Evolutionary conservation across 92 coral and sea anemone species (phyloP).

Genomic region (Umimayanthus kanabou): DNA sequence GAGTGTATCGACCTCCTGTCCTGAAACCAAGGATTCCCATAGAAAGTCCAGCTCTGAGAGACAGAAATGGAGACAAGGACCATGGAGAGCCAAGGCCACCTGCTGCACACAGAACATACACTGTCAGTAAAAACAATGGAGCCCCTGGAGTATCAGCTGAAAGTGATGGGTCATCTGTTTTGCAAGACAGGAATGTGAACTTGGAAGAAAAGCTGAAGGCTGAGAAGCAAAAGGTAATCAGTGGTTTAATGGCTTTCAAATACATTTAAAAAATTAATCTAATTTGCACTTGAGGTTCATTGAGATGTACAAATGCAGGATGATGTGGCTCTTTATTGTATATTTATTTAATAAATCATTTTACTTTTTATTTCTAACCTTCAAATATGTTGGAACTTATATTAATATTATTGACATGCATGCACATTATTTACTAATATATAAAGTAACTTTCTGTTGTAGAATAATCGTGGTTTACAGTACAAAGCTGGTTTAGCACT

Average conservation of each 20-base stretch:
- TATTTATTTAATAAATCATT: no score
- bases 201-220: background rate
- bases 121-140: background rate
- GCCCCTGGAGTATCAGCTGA: background rate
- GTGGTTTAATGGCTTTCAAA: no score
- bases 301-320: no score
- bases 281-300: no score
- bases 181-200: background rate
- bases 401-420: no score
- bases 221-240: background rate
- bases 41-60: conserved; percentile 35
- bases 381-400: no score
- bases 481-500: conserved; percentile 70
- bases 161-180: background rate
- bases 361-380: no score
- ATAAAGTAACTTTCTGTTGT: background rate
- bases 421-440: background rate
- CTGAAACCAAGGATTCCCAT: conserved; percentile 34
- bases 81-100: background rate
- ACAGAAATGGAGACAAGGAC: conserved; percentile 2
- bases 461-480: conserved; percentile 59
- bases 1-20: conserved; percentile 26
- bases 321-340: no score
- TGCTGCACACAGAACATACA: background rate
- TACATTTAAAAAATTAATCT: no score